Conservation (phyloP, 2,113 vertebrate species). For the Bufo gargarizans region DNA sequence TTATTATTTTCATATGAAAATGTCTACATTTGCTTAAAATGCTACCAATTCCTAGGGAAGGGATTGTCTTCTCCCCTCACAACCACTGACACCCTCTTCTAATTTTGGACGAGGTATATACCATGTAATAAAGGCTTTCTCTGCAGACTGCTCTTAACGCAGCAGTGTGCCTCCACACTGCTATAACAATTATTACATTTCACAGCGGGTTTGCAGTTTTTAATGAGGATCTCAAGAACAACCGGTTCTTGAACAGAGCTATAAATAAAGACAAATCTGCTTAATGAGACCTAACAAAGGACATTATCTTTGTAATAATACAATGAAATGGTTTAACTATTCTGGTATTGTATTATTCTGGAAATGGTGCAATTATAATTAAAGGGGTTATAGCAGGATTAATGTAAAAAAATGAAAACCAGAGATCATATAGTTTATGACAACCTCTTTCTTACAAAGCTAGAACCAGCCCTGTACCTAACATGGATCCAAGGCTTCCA, state of each 20-base stretch:
- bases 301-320: neutral
- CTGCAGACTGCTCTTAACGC: neutral
- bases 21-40: neutral
- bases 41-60: neutral
- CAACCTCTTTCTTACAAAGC: too few relatives aligned
- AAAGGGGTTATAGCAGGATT: too few relatives aligned
- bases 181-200: constrained; percentile 2
- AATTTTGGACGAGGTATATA: neutral
- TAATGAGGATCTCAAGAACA: neutral
- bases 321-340: neutral
- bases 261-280: constrained; percentile 8
- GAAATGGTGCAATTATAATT: neutral
- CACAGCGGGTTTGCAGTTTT: neutral
- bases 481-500: too few relatives aligned
- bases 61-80: neutral
- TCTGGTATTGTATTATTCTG: neutral
- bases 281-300: neutral
- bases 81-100: neutral
- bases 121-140: neutral
- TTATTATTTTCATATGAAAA: neutral
- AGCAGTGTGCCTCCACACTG: neutral
- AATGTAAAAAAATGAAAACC: too few relatives aligned
- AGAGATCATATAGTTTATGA: too few relatives aligned
- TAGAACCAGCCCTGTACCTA: too few relatives aligned
- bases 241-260: neutral